phyloP scores from a whole-genome alignment of 2,888 invertebrate genomes.

The Synanthedon formicaeformis region DNA sequence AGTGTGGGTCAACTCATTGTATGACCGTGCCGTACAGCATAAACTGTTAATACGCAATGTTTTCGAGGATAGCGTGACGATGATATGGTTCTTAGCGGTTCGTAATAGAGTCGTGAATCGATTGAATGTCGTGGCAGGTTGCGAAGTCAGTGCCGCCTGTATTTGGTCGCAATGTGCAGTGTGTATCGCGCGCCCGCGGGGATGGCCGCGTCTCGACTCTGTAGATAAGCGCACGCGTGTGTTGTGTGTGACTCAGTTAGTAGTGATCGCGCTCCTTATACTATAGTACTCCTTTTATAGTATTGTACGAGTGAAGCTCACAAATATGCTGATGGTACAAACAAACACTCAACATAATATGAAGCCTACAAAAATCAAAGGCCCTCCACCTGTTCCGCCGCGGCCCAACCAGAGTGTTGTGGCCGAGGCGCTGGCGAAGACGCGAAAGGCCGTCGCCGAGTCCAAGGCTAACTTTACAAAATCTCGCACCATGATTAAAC shows the following conservation, averaged over 20 bases:
- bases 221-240: constrained; percentile 36
- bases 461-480: constrained; percentile 57
- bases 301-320: constrained; percentile 57
- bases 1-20: constrained; percentile 44
- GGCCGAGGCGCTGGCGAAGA: constrained; percentile 79
- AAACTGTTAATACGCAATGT: constrained; percentile 7
- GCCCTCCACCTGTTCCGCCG: constrained; percentile 85
- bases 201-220: constrained; percentile 4
- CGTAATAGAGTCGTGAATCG: constrained; percentile 7
- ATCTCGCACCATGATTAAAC: constrained; percentile 44
- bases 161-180: constrained; percentile 29
- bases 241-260: constrained; percentile 17
- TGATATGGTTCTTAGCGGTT: constrained; percentile 6
- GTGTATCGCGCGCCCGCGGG: constrained; percentile 31
- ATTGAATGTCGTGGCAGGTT: background rate
- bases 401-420: constrained; percentile 81
- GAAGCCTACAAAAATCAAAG: constrained; percentile 64
- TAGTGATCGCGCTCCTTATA: constrained; percentile 51
- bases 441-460: constrained; percentile 66
- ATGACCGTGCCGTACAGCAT: constrained; percentile 12
- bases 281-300: constrained; percentile 61
- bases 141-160: constrained; percentile 6
- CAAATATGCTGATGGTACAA: constrained; percentile 67
- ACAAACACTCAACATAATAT: constrained; percentile 66
- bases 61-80: constrained; percentile 1